phyloP scores from a whole-genome alignment of 2,113 vertebrate species.

The Entomyzon cyanotis region DNA sequence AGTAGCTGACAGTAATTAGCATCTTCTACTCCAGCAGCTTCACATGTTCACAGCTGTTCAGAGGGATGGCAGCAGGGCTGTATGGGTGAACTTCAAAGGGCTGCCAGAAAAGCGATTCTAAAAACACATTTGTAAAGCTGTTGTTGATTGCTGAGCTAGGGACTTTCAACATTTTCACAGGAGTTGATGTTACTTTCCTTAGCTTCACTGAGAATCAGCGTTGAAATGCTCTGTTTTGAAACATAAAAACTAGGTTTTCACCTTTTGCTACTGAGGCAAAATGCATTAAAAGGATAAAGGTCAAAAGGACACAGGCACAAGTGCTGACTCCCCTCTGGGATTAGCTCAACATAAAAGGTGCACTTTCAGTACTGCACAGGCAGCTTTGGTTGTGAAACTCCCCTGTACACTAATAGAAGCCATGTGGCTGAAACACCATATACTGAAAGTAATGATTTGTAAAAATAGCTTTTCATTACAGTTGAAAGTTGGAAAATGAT shows the following conservation, averaged over 20 bases:
- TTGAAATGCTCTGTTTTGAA: conserved; percentile 28
- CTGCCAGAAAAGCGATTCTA: background rate
- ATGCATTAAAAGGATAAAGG: conserved; percentile 57
- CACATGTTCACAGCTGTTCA: conserved; percentile 30
- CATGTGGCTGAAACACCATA: conserved; percentile 41
- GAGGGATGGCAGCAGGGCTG: background rate
- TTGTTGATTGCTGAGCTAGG: conserved; percentile 1
- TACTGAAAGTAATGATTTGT: conserved; percentile 12
- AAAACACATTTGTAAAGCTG: conserved; percentile 20
- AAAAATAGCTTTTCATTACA: conserved; percentile 55
- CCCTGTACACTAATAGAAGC: conserved; percentile 31
- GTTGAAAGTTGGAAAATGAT: conserved; percentile 37
- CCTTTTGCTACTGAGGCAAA: conserved; percentile 56
- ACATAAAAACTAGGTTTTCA: conserved; percentile 47
- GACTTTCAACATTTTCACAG: conserved; percentile 9
- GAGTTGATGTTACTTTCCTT: conserved; percentile 24
- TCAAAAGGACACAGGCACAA: background rate
- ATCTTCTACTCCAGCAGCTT: conserved; percentile 53
- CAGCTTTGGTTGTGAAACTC: conserved; percentile 52
- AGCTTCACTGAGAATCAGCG: background rate
- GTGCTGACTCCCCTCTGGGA: conserved; percentile 61
- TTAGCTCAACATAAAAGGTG: conserved; percentile 63
- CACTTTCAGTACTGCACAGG: conserved; percentile 29
- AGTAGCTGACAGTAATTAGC: conserved; percentile 66
- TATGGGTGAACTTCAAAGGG: conserved; percentile 34